Percentiles rank a stretch among this genome's conserved stretches.
Evolutionary conservation across 2,113 vertebrate genomes (phyloP).

Genomic region (Galeopterus variegatus): DNA sequence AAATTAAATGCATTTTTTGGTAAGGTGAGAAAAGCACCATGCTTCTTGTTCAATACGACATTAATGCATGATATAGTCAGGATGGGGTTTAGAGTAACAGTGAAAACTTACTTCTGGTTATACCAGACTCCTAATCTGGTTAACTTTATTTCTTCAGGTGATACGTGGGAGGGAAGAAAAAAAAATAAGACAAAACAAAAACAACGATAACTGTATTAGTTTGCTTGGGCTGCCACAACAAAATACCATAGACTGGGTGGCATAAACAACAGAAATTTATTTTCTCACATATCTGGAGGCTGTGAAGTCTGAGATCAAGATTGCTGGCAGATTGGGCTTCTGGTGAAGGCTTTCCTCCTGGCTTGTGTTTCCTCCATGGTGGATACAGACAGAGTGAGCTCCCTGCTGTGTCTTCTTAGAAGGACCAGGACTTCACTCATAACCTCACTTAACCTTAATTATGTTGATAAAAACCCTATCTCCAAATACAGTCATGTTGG

Average conservation of each 20-base stretch:
- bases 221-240: not conserved
- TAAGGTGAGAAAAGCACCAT: not conserved
- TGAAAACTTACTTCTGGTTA: not conserved
- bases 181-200: not conserved
- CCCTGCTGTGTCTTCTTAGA: not conserved
- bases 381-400: not conserved
- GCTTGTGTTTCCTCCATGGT: not conserved
- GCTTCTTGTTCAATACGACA: not conserved
- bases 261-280: not conserved
- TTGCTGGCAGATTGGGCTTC: not conserved
- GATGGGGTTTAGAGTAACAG: not conserved
- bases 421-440: not conserved
- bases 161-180: not conserved
- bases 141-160: not conserved
- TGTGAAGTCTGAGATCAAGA: not conserved
- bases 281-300: not conserved
- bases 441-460: not conserved
- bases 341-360: not conserved
- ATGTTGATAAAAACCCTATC: not conserved
- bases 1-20: not conserved
- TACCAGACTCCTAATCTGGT: not conserved
- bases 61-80: not conserved
- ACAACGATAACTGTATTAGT: not conserved
- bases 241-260: not conserved
- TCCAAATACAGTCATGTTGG: not conserved